phyloP scores from a whole-genome alignment of 2,113 vertebrate genomes.

The Struthidea cinerea region DNA sequence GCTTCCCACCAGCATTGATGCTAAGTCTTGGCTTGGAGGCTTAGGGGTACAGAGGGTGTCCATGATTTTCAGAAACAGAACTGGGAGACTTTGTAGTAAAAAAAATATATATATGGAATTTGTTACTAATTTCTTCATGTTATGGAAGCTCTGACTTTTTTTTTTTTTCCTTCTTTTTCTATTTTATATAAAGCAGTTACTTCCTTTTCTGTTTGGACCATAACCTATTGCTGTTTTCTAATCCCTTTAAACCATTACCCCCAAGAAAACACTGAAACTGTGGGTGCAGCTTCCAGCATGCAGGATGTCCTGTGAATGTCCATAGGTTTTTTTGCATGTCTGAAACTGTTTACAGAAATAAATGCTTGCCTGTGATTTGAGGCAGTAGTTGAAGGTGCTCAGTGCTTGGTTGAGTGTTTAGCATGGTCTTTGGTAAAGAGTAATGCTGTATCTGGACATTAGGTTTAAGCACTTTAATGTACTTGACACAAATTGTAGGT shows the following conservation, averaged over 20 bases:
- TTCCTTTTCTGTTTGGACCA: neutral
- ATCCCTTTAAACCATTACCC: neutral
- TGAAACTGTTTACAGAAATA: neutral
- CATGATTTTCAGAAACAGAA: neutral
- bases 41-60: neutral
- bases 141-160: neutral
- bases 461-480: neutral
- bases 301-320: neutral
- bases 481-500: neutral
- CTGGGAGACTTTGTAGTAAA: neutral
- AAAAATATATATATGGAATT: neutral
- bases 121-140: neutral
- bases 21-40: neutral
- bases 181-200: neutral
- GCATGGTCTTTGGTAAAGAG: neutral
- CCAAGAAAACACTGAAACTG: neutral
- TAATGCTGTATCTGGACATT: neutral
- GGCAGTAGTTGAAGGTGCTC: neutral
- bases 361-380: neutral
- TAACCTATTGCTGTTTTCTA: neutral
- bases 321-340: neutral
- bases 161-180: neutral
- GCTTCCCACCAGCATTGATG: neutral
- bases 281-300: neutral
- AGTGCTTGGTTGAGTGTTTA: neutral